A percentile compares a stretch with the other conserved stretches of the same genome.
phyloP scores from a whole-genome alignment of 2,113 vertebrate genomes.

The Vicugna pacos region DNA sequence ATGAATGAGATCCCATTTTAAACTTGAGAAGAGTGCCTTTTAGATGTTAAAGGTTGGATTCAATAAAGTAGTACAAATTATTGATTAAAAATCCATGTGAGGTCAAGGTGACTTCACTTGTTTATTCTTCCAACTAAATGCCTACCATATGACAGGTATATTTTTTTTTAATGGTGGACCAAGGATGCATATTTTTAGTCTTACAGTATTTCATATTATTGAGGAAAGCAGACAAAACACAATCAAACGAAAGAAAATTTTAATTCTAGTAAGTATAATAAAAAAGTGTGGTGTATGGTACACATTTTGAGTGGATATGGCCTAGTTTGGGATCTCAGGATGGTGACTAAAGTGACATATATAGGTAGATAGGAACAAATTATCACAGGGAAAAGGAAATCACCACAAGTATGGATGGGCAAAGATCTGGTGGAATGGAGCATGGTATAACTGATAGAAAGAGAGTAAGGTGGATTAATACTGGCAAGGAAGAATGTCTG shows the following conservation, averaged over 20 bases:
- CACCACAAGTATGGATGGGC: background rate
- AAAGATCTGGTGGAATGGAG: background rate
- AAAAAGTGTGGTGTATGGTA: background rate
- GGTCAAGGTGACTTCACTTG: background rate
- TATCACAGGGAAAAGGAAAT: background rate
- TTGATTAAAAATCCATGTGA: slow-evolving; percentile 30
- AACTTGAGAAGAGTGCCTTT: background rate
- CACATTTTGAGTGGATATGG: background rate
- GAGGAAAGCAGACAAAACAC: background rate
- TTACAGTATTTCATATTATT: background rate
- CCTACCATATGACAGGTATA: background rate
- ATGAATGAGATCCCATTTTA: slow-evolving; percentile 13
- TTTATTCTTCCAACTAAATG: background rate
- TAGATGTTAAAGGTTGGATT: slow-evolving; percentile 12
- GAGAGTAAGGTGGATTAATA: background rate
- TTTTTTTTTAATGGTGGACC: background rate
- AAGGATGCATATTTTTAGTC: background rate
- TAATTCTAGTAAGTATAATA: background rate
- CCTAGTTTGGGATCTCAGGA: background rate
- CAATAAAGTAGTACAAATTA: background rate
- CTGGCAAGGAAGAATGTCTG: background rate
- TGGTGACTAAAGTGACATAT: background rate
- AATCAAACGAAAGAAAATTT: background rate
- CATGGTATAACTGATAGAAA: background rate
- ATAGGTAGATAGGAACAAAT: background rate